Conservation (phyloP, 1,140 invertebrate species). For the Achroia grisella region DNA sequence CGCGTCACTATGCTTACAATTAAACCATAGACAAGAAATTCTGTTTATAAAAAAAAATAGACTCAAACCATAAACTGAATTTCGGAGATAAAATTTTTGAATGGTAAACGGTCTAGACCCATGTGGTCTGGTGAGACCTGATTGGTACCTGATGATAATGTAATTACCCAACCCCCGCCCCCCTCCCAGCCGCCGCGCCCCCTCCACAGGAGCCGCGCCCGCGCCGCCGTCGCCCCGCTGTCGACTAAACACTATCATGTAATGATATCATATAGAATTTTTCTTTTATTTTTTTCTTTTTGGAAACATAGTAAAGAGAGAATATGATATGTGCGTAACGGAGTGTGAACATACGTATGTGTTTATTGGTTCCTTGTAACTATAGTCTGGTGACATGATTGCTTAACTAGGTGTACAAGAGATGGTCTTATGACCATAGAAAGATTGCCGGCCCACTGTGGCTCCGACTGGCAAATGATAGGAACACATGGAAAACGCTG, state of each 20-base stretch:
- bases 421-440: too few species aligned
- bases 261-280: constrained; percentile 63
- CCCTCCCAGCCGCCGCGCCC: constrained; percentile 33
- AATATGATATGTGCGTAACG: constrained; percentile 69
- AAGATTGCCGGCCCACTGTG: too few species aligned
- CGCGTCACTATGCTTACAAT: too few species aligned
- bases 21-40: too few species aligned
- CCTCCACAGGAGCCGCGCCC: constrained; percentile 45
- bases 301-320: constrained; percentile 53
- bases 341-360: constrained; percentile 65
- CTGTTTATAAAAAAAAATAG: too few species aligned
- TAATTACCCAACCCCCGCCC: constrained; percentile 33
- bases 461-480: too few species aligned
- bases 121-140: too few species aligned
- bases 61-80: too few species aligned
- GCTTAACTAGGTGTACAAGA: too few species aligned
- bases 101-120: too few species aligned
- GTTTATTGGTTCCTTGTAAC: constrained; percentile 57
- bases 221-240: constrained; percentile 28
- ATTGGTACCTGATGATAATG: constrained; percentile 33
- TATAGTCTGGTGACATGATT: constrained; percentile 25
- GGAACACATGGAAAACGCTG: too few species aligned
- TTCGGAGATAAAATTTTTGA: too few species aligned
- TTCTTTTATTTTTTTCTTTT: constrained; percentile 56
- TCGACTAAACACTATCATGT: constrained; percentile 56